Conservation (phyloP, 2,113 vertebrate species). For the Grus americana region DNA sequence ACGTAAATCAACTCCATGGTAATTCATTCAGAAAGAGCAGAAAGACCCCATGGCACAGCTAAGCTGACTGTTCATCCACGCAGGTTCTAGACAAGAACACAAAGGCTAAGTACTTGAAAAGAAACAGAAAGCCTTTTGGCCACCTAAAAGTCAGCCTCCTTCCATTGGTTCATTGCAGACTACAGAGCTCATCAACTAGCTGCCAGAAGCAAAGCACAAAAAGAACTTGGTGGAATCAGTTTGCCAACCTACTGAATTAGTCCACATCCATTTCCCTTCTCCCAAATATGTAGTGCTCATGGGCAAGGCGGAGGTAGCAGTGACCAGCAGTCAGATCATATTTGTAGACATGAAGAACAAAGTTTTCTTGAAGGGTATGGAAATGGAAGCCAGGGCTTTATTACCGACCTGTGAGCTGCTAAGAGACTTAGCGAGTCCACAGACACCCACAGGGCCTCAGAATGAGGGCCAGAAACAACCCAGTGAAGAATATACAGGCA, state of each 20-base stretch:
- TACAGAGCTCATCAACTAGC: neutral
- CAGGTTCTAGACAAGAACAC: too few relatives aligned
- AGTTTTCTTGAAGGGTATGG: neutral
- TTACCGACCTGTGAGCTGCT: neutral
- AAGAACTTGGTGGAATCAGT: neutral
- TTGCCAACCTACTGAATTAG: too few relatives aligned
- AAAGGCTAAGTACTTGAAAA: neutral
- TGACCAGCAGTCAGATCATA: neutral
- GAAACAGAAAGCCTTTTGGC: neutral
- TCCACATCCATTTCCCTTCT: too few relatives aligned
- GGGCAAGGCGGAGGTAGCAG: neutral
- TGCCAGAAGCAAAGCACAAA: too few relatives aligned
- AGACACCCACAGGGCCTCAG: too few relatives aligned
- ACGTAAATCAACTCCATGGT: fast-evolving
- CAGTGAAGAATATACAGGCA: neutral
- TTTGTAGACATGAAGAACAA: fast-evolving
- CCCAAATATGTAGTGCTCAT: too few relatives aligned
- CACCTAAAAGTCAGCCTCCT: neutral
- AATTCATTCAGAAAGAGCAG: neutral
- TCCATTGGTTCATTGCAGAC: neutral
- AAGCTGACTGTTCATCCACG: neutral
- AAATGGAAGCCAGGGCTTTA: neutral
- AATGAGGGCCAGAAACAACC: neutral
- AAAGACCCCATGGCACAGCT: neutral
- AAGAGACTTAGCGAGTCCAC: neutral